Conservation (phyloP, 2,888 invertebrate species). For the Cantharis nigra region DNA sequence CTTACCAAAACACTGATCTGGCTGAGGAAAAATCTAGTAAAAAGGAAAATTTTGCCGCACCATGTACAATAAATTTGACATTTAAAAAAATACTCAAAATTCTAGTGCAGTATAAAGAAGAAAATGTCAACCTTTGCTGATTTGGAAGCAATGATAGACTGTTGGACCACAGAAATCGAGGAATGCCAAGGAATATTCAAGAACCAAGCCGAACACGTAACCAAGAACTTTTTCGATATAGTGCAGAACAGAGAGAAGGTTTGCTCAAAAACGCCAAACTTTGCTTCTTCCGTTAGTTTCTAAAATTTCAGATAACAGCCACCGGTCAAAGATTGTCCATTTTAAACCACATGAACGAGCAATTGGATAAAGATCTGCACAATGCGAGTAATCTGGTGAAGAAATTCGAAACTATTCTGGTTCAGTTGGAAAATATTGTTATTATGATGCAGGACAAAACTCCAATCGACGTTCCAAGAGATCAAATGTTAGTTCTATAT, state of each 20-base stretch:
- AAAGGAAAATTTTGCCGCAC: background rate
- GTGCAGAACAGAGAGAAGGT: constrained; percentile 7
- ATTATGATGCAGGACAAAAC: background rate
- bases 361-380: background rate
- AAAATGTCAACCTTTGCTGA: constrained; percentile 8
- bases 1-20: too few relatives aligned
- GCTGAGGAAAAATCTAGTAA: too few relatives aligned
- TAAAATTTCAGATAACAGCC: background rate
- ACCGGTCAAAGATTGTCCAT: background rate
- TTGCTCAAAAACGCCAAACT: background rate
- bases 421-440: background rate
- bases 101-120: background rate
- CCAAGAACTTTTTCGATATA: background rate
- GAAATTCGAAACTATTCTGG: background rate
- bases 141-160: constrained; percentile 11
- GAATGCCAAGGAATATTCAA: constrained; percentile 4
- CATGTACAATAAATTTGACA: background rate
- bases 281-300: background rate
- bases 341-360: background rate
- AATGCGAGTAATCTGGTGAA: background rate
- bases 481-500: constrained; percentile 7
- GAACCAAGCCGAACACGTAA: constrained; percentile 3
- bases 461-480: background rate
- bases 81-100: background rate
- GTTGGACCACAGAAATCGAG: background rate